Evolutionary conservation across 1,140 invertebrate genomes (phyloP).

Genomic region (Cydia pomonella): DNA sequence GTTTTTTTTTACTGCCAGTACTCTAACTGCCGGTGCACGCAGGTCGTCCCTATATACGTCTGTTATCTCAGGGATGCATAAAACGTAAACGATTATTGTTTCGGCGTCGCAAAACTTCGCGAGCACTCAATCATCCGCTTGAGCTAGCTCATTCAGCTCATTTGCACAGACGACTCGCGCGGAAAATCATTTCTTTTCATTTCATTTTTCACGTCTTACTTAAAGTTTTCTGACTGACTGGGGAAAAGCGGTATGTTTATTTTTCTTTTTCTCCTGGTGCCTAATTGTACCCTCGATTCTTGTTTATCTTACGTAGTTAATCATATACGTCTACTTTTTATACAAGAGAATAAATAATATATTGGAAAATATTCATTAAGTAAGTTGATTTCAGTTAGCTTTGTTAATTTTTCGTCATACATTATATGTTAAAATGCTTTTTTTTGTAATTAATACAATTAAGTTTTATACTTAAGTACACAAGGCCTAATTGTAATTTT

Average conservation of each 20-base stretch:
- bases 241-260: conserved; percentile 67
- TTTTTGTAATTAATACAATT: too few relatives aligned
- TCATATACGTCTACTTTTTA: not conserved
- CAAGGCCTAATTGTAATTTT: too few relatives aligned
- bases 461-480: too few relatives aligned
- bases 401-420: too few relatives aligned
- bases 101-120: conserved; percentile 43
- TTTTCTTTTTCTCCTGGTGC: conserved; percentile 50
- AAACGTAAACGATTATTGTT: conserved; percentile 58
- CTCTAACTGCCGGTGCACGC: not conserved
- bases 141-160: conserved; percentile 78
- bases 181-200: conserved; percentile 82
- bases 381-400: too few relatives aligned
- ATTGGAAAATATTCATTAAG: too few relatives aligned
- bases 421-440: too few relatives aligned
- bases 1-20: too few relatives aligned
- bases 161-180: conserved; percentile 80
- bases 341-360: too few relatives aligned
- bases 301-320: conserved; percentile 41
- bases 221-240: conserved; percentile 67
- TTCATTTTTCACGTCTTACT: conserved; percentile 79
- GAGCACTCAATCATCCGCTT: conserved; percentile 79
- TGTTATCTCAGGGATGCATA: conserved; percentile 9
- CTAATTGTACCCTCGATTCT: conserved; percentile 49
- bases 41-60: not conserved